phyloP scores from a whole-genome alignment of 1,140 invertebrate genomes.

The Phthorimaea operculella region DNA sequence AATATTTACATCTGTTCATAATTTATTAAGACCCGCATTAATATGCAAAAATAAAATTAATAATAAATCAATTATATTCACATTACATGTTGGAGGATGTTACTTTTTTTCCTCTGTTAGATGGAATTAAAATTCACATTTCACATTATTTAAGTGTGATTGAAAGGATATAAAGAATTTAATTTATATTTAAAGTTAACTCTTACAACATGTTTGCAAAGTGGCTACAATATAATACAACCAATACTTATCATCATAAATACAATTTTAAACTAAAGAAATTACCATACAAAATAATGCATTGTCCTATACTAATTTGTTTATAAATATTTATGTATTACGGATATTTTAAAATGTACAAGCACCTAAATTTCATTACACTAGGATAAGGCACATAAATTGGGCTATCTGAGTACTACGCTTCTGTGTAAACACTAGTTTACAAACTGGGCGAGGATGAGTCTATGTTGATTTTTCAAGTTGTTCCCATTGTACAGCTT shows the following conservation, averaged over 20 bases:
- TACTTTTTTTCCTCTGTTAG: no score
- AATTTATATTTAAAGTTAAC: no score
- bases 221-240: slow-evolving; percentile 41
- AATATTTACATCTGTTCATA: slow-evolving; percentile 51
- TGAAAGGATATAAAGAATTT: no score
- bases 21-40: slow-evolving; percentile 49
- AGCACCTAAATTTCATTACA: slow-evolving; percentile 32
- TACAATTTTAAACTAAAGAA: slow-evolving; percentile 28
- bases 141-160: no score
- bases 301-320: slow-evolving; percentile 18
- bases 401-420: neutral
- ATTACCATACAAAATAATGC: slow-evolving; percentile 27
- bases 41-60: slow-evolving; percentile 33
- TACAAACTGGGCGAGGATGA: no score
- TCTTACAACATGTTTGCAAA: neutral
- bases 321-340: slow-evolving; percentile 18
- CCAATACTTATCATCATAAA: slow-evolving; percentile 34
- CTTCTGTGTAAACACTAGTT: no score
- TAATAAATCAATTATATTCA: slow-evolving; percentile 18
- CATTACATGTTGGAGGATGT: no score
- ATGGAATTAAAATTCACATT: no score
- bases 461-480: no score
- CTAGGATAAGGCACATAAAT: slow-evolving; percentile 38
- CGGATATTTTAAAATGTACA: slow-evolving; percentile 19
- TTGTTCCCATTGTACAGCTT: no score